Conservation (phyloP, 53 echinoderm and acorn worm genomes). For the Holothuria scabra region DNA sequence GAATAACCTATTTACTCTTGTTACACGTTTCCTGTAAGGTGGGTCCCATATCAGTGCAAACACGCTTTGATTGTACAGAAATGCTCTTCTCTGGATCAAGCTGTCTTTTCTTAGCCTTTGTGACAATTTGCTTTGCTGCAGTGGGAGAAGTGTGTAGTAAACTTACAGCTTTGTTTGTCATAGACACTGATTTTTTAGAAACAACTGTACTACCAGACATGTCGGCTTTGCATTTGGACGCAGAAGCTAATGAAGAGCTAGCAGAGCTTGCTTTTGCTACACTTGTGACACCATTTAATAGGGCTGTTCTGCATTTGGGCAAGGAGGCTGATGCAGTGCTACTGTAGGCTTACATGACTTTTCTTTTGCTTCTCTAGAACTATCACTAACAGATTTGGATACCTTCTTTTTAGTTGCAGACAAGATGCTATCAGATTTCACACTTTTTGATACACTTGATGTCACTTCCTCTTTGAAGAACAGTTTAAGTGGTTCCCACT, state of each 20-base stretch:
- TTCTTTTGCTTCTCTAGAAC: no score
- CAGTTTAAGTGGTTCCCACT: no score
- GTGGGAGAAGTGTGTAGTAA: not conserved
- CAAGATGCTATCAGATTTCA: no score
- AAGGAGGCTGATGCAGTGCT: no score
- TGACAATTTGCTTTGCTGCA: not conserved
- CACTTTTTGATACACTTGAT: no score
- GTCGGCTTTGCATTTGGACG: not conserved
- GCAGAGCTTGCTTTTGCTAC: not conserved
- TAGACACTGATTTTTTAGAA: not conserved
- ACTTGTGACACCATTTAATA: no score
- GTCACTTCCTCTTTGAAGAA: no score
- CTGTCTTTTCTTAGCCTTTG: not conserved
- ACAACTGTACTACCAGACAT: no score
- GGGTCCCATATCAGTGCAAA: not conserved
- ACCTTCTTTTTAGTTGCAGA: no score
- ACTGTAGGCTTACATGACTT: no score
- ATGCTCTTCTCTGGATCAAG: not conserved
- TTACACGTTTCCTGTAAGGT: not conserved
- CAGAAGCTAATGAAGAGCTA: not conserved
- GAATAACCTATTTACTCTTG: slow-evolving; percentile 30
- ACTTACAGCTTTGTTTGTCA: not conserved
- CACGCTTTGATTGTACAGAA: not conserved
- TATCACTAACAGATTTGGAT: no score
- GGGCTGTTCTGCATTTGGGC: no score